Conservation (phyloP, 2,888 invertebrate genomes). For the Caenorhabditis japonica region DNA sequence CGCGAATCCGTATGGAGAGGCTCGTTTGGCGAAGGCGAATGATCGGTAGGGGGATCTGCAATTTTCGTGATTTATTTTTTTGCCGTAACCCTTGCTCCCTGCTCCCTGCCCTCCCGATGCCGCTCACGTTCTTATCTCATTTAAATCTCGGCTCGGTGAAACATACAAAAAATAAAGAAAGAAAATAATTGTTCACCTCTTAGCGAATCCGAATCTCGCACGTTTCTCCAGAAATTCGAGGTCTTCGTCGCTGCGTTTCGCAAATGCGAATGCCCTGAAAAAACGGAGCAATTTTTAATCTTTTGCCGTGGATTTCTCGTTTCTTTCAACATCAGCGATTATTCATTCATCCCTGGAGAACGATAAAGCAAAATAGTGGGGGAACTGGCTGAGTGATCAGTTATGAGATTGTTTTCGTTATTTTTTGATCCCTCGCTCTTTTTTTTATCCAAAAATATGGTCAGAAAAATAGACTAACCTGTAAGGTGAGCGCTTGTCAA, state of each 20-base stretch:
- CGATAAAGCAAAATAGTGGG: constrained; percentile 19
- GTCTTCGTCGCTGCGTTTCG: constrained; percentile 57
- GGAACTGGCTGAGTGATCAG: background rate
- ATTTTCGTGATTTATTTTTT: constrained; percentile 2
- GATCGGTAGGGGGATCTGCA: constrained; percentile 56
- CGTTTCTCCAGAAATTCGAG: constrained; percentile 57
- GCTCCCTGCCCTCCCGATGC: background rate
- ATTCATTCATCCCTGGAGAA: constrained; percentile 10
- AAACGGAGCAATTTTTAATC: constrained; percentile 21
- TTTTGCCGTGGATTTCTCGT: constrained; percentile 4
- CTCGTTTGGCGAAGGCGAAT: constrained; percentile 64
- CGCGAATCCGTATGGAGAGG: constrained; percentile 63
- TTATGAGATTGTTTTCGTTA: background rate
- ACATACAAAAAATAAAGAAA: background rate
- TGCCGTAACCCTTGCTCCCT: background rate
- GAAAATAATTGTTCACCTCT: constrained; percentile 41
- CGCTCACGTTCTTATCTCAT: constrained; percentile 2
- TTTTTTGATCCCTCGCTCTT: background rate
- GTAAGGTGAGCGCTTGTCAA: constrained; percentile 52
- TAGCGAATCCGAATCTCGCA: constrained; percentile 60
- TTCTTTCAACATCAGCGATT: too few relatives aligned
- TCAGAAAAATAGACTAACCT: constrained; percentile 50
- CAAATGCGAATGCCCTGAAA: constrained; percentile 60
- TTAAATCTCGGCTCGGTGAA: too few relatives aligned
- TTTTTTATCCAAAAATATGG: background rate